Base-by-base conservation (phyloP, 2,888 invertebrate genomes). In the Pheosia gnoma region DNA sequence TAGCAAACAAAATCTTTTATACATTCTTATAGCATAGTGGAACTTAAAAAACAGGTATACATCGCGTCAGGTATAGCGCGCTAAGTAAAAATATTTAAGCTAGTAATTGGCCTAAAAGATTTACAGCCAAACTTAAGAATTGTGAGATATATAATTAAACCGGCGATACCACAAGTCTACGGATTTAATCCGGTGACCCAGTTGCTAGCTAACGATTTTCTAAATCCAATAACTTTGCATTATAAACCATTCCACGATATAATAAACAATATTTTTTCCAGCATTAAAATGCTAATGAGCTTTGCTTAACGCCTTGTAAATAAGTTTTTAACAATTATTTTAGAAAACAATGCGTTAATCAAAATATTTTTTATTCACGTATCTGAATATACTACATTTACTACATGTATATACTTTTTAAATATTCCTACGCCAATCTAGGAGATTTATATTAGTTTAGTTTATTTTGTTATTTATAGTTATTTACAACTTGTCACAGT, bases 61-160 rank as follows among this genome's bases (percentile, higher is more conserved):
- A n/a, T n/a, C 4, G n/a, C 2, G 3, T 1, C 47, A 47, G 47
- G 47, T 47, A 47, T 47, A 11, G n/a, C n/a, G 4, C 5, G 47
- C 47, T n/a, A 47, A n/a, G 47, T n/a, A 47, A n/a, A 51, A 51
- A 51, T 8, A 25, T 25, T 51, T 51, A 51, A 51, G 51, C 25
- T 25, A 25, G 8, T 51, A 9, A 51, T 51, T 51, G 51, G 7
- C 25, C 25, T 51, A 0, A 8, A 51, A 51, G 51, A 51, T 51
- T 47, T 47, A 11, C 11, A 47, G 47, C 47, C n/a, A n/a, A 47
- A 47, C 47, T 47, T 51, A 51, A 13, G 51, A 25, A 51, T 25
- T 51, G 25, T 1, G 13, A 25, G 51, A 51, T 8, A 51, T 51
- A 51, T 25, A 51, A 51, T 9, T 3, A 43, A 47, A 11, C 11